Evolutionary conservation across 2,888 invertebrate species (phyloP).

Genomic region (Chouioia cunea): DNA sequence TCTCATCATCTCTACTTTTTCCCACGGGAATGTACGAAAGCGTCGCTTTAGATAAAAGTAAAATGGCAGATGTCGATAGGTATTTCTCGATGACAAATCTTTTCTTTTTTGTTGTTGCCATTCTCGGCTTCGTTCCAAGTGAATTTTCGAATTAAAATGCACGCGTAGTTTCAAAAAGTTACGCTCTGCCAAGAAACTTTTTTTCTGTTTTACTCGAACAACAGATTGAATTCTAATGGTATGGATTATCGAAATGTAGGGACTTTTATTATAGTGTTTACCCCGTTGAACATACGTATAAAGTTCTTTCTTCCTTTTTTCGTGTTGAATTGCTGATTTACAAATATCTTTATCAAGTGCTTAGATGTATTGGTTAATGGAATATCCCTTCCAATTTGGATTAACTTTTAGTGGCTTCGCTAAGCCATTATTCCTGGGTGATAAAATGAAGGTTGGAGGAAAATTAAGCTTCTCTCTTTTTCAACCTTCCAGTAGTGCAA

Average conservation of each 20-base stretch:
- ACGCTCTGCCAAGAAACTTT: conserved; percentile 22
- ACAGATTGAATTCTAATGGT: no score
- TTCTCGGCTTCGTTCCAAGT: conserved; percentile 16
- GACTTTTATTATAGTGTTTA: no score
- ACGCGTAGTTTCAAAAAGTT: conserved; percentile 7
- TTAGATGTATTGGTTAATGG: conserved; percentile 35
- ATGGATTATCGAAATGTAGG: no score
- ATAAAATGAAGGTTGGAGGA: conserved; percentile 35
- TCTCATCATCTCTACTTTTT: no score
- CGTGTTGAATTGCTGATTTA: conserved; percentile 12
- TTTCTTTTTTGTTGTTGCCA: background rate
- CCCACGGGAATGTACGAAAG: conserved; percentile 7
- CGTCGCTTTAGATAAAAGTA: conserved; percentile 33
- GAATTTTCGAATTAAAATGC: conserved; percentile 30
- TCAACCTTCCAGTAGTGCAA: no score
- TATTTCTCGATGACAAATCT: conserved; percentile 49
- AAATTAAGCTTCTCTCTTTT: background rate
- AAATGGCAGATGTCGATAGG: conserved; percentile 49
- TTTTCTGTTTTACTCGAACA: background rate
- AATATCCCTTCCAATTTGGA: conserved; percentile 30
- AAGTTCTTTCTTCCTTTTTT: no score
- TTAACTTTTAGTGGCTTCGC: conserved; percentile 28
- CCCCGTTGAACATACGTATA: no score
- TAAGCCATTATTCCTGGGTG: conserved; percentile 36
- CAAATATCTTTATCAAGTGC: conserved; percentile 12